A percentile compares a stretch with the other conserved stretches of the same genome.
Conservation (phyloP, 2,797 vertebrate genomes). For the Pygocentrus nattereri region DNA sequence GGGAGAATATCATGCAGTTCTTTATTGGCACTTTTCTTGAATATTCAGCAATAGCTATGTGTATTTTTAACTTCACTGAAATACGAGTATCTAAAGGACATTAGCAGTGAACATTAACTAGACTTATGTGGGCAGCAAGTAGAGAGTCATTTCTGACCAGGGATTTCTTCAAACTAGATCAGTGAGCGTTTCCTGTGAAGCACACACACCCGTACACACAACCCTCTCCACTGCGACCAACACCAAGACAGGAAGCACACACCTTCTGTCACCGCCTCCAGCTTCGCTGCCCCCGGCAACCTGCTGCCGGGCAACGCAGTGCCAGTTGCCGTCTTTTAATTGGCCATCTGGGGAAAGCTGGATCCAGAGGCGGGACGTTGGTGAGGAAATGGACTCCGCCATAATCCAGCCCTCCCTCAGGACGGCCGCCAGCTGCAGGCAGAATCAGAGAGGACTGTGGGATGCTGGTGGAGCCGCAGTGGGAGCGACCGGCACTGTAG, state of each 20-base stretch:
- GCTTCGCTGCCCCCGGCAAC: slow-evolving; percentile 89
- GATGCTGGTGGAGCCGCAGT: slow-evolving; percentile 78
- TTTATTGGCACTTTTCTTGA: slow-evolving; percentile 35
- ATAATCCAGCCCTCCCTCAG: slow-evolving; percentile 96
- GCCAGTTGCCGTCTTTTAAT: slow-evolving; percentile 99
- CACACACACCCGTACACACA: slow-evolving; percentile 62
- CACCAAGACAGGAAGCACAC: slow-evolving; percentile 57
- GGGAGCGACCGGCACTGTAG: slow-evolving; percentile 78
- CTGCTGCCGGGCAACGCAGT: slow-evolving; percentile 92
- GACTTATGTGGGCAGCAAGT: slow-evolving; percentile 27
- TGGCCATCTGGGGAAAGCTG: slow-evolving; percentile 99
- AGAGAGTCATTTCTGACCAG: slow-evolving; percentile 30
- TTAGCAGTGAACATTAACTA: slow-evolving; percentile 11
- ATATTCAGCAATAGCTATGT: slow-evolving; percentile 20
- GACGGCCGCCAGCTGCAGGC: slow-evolving; percentile 87
- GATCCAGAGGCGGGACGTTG: slow-evolving; percentile 99
- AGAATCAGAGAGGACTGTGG: slow-evolving; percentile 73
- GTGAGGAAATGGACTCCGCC: slow-evolving; percentile 99
- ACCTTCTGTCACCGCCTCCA: slow-evolving; percentile 96
- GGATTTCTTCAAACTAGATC: slow-evolving; percentile 25
- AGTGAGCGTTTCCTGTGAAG: slow-evolving; percentile 22
- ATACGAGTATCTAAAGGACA: slow-evolving; percentile 19
- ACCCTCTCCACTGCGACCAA: slow-evolving; percentile 39
- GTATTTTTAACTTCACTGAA: slow-evolving; percentile 28
- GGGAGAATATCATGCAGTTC: slow-evolving; percentile 7